Percentiles rank a stretch among this genome's conserved stretches.
Evolutionary conservation across 2,888 invertebrate genomes (phyloP).

Genomic region (Leucophenga maculata): DNA sequence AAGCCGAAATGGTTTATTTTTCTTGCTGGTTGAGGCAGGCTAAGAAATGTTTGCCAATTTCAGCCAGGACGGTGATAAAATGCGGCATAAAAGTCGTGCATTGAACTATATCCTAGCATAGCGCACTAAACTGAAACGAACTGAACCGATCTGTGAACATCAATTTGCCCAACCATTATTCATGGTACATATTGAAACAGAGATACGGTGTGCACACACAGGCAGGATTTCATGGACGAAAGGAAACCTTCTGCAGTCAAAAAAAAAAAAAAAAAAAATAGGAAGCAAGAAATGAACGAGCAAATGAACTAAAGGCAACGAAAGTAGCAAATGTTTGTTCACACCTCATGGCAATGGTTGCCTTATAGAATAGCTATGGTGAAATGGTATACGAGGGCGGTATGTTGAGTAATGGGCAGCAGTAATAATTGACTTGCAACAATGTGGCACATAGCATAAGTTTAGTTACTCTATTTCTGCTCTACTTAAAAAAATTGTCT

Average conservation of each 20-base stretch:
- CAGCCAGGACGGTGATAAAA: neutral
- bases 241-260: slow-evolving; percentile 20
- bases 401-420: too few species aligned
- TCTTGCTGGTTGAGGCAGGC: neutral
- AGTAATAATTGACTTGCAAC: too few species aligned
- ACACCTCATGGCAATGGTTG: slow-evolving; percentile 44
- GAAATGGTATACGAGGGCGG: too few species aligned
- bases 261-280: too few species aligned
- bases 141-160: slow-evolving; percentile 37
- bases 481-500: too few species aligned
- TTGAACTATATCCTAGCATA: slow-evolving; percentile 24
- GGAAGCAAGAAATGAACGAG: slow-evolving; percentile 29
- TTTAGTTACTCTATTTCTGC: too few species aligned
- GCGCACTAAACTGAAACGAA: slow-evolving; percentile 15
- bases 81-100: slow-evolving; percentile 33
- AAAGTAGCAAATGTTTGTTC: slow-evolving; percentile 66
- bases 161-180: slow-evolving; percentile 62
- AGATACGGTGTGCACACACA: slow-evolving; percentile 5
- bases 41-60: neutral
- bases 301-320: slow-evolving; percentile 11
- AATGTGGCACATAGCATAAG: too few species aligned
- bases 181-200: slow-evolving; percentile 54
- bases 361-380: neutral
- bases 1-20: slow-evolving; percentile 11
- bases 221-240: neutral